Percentiles rank a stretch among this genome's conserved stretches.
These are phyloP conservation scores for Paratilapia polleni DNA, from an alignment of 2,113 vertebrate species.

Conservation along the genomic window DNA sequence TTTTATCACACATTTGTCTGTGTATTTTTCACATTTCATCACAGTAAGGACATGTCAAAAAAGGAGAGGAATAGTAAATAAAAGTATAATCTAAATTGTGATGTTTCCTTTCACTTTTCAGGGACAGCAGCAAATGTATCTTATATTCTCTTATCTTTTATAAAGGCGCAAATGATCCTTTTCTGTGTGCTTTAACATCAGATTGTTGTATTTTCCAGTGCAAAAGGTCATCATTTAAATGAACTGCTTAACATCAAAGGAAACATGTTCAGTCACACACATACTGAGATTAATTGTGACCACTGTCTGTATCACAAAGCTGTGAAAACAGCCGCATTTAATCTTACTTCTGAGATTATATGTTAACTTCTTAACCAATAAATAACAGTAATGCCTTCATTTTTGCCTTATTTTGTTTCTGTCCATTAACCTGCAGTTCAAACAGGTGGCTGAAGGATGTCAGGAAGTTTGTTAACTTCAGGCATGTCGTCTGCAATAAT, in stretches of 20 bases:
- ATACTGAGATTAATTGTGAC: background rate
- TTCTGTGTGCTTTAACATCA: background rate
- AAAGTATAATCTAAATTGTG: background rate
- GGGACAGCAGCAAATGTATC: too few species aligned
- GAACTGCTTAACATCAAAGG: background rate
- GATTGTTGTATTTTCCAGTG: background rate
- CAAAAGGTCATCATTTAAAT: background rate
- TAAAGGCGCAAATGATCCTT: rapidly evolving
- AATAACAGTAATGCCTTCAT: background rate
- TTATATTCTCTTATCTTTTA: background rate
- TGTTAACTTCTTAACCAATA: background rate
- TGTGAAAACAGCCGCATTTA: background rate
- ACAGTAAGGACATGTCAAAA: background rate
- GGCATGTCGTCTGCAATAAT: too few species aligned
- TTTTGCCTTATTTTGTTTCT: background rate
- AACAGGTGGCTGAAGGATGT: too few species aligned
- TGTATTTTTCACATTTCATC: background rate
- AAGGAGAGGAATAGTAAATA: background rate
- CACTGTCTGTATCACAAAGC: background rate
- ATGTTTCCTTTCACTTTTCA: too few species aligned
- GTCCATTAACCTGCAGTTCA: background rate
- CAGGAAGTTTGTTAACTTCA: too few species aligned
- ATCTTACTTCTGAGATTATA: background rate
- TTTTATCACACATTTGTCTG: background rate
- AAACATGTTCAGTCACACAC: background rate